Evolutionary conservation across 64 coral and sea anemone species (phyloP), one percentile per base, ranked within the genome.

Genomic region (Montipora sp.): DNA sequence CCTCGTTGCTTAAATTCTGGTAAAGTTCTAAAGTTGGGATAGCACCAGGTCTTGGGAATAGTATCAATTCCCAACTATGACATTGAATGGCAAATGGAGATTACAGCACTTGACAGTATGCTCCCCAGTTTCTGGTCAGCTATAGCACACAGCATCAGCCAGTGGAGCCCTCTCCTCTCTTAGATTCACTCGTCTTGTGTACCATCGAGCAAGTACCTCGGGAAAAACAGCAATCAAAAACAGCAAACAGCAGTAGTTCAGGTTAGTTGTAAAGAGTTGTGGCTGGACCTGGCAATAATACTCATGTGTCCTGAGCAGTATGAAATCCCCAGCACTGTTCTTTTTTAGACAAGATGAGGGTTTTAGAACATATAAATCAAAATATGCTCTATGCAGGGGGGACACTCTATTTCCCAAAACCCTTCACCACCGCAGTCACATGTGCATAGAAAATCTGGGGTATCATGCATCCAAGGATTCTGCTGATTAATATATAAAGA

Each of bases 321-420:
- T 7, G 24, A 91, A 95, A 5, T 91, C 3, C 20, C 77, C 89
- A 80, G 2, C 11, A 57, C 9, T 43, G 22, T 81, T 71, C 18
- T 95, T 91, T 77, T 82, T 61, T 22, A 94, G 55, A 48, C 94
- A 91, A 36, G 81, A 87, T 13, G 59, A 76, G 4, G 89, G 74
- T 46, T 91, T 95, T 24, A 79, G 73, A 55, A 95, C 61, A 43
- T 90, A 95, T 14, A 5, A 24, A 22, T 88, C 63, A 81, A 95
- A 95, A 15, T 95, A 81, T 88, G 81, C 3, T 95, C 94, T 69
- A 77, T 70, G n/a, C 90, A 92, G 0, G 84, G 46, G 4, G 90
- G 91, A 73, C 91, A 96, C 44, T 96, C 90, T 15, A 96, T 71
- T 75, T 96, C 95, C 15, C 95, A 91, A 93, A 87, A 96, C 0